Base-by-base conservation (phyloP, 2,797 vertebrate species). In the Crocidura indochinensis region DNA sequence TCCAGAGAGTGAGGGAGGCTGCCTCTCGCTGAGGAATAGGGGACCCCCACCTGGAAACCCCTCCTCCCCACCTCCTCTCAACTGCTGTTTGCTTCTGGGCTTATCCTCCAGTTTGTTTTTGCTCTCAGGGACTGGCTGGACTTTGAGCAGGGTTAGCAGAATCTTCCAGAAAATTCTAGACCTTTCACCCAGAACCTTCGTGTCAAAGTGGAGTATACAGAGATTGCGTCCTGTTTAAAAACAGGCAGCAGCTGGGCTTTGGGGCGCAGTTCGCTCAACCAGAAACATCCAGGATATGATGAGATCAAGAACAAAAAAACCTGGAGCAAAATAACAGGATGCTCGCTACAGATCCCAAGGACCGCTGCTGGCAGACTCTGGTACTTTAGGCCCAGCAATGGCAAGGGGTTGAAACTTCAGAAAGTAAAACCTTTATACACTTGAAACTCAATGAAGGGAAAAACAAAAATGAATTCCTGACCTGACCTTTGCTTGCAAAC, bases 231-330 rank as follows among this genome's bases (percentile, higher is more conserved):
- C 51, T 69, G 38, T 74, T 82, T 74, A 49, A 24, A 78, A 90
- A 84, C 73, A 77, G 79, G 88, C 67, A 62, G 53, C 86, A 92
- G 94, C 88, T 92, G 88, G 24, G 15, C 67, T 81, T 73, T 69
- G 31, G 75, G 85, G 69, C 6, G 14, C 73, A 62, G 77, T 38
- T 0, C 67, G 62, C 1, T 6, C 49, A 3, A 49, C 12, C 60
- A 76, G 80, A 88, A 74, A 84, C 74, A 82, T 90, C 84, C 95
- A 78, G 94, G 81, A 84, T 38, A 27, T 6, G 0, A 60, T 15
- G 75, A 69, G 72, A 53, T 72, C 92, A 69, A 87, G 91, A 69
- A 91, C 49, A 20, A n/a, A 65, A 38, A 74, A 73, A 68, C 38
- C 49, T 20, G 31, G 12, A 15, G 44, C 27, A 19, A 51, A 92